phyloP scores from a whole-genome alignment of 1,140 invertebrate genomes.

The Tetramorium simillimum region DNA sequence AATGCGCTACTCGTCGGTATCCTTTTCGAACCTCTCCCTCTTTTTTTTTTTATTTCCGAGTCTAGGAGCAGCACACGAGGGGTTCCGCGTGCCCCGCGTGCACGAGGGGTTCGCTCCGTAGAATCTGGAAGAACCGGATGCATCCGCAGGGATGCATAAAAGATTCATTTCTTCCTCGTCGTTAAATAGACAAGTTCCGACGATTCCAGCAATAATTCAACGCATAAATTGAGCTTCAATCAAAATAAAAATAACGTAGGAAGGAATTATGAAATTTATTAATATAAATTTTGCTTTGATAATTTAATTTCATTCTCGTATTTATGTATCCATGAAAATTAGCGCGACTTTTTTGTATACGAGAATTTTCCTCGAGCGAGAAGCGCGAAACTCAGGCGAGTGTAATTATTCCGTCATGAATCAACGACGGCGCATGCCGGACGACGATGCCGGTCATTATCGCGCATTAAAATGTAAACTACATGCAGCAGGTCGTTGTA shows the following conservation, averaged over 20 bases:
- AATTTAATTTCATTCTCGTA: background rate
- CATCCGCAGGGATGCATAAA: constrained; percentile 78
- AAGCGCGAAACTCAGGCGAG: constrained; percentile 3
- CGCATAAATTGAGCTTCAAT: background rate
- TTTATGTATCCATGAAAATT: background rate
- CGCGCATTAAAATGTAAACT: constrained; percentile 55
- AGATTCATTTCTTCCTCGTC: constrained; percentile 79
- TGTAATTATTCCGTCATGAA: constrained; percentile 41
- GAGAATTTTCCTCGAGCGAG: background rate
- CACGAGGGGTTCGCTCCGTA: constrained; percentile 25
- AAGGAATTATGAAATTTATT: background rate
- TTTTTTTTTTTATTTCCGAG: constrained; percentile 47
- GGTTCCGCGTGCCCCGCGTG: constrained; percentile 28
- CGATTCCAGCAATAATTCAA: background rate
- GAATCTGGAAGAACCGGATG: constrained; percentile 76
- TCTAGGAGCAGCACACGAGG: constrained; percentile 15
- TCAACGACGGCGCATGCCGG: constrained; percentile 27
- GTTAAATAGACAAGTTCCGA: background rate
- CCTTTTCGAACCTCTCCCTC: constrained; percentile 28
- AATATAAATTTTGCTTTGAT: background rate
- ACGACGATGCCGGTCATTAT: constrained; percentile 40
- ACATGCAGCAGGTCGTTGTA: constrained; percentile 24
- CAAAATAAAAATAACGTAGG: background rate
- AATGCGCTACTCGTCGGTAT: constrained; percentile 2
- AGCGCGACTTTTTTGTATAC: background rate